Conservation (phyloP, 2,797 vertebrate species). For the Protonibea diacanthus region DNA sequence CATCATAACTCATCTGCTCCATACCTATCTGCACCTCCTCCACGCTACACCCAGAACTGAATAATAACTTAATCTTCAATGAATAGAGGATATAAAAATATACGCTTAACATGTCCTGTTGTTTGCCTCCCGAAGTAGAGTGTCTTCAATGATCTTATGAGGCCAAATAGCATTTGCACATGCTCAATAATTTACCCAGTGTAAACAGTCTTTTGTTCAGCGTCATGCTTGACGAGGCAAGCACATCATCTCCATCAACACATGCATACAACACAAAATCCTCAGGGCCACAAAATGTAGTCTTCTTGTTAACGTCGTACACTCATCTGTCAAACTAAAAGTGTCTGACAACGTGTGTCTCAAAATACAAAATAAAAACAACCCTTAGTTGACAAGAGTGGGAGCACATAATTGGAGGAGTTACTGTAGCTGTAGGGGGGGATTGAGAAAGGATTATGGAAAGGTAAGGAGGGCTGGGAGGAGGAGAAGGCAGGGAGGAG, state of each 20-base stretch:
- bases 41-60: background rate
- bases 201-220: conserved; percentile 64
- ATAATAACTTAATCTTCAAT: background rate
- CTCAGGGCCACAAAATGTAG: conserved; percentile 20
- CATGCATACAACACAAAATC: conserved; percentile 33
- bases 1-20: background rate
- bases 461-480: conserved; percentile 59
- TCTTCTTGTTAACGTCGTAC: conserved; percentile 21
- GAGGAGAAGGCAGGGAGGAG: conserved; percentile 47
- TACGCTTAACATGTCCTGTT: conserved; percentile 8
- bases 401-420: conserved; percentile 57
- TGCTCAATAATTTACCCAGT: conserved; percentile 69
- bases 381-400: conserved; percentile 32
- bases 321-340: conserved; percentile 43
- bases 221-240: conserved; percentile 38
- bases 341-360: conserved; percentile 14
- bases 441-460: conserved; percentile 70
- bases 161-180: conserved; percentile 58
- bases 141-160: conserved; percentile 47
- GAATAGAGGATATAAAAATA: conserved; percentile 19
- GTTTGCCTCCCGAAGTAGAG: conserved; percentile 33
- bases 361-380: conserved; percentile 31
- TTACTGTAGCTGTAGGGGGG: conserved; percentile 64
- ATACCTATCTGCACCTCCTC: background rate
- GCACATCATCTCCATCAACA: conserved; percentile 58